Conservation (phyloP, 2,797 vertebrate species). For the Micromesistius poutassou region DNA sequence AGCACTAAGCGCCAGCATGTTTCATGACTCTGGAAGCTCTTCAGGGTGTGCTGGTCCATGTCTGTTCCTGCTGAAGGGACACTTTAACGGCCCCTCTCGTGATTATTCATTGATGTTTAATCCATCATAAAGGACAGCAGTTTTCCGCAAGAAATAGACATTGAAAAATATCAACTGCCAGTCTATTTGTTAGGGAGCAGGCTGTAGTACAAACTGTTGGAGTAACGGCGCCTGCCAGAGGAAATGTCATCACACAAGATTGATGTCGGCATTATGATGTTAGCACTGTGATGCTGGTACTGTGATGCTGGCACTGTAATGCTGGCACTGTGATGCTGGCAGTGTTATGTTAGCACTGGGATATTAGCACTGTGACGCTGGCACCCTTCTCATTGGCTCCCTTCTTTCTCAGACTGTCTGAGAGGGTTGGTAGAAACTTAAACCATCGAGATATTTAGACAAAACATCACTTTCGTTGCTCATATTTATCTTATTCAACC, state of each 20-base stretch:
- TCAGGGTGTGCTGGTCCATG: background rate
- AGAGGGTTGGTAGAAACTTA: background rate
- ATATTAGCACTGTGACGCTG: no score
- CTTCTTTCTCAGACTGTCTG: background rate
- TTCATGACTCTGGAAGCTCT: background rate
- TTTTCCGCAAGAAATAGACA: constrained; percentile 13
- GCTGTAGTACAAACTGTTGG: background rate
- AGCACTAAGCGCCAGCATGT: background rate
- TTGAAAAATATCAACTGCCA: constrained; percentile 6
- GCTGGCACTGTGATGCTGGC: no score
- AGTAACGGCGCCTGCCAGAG: background rate
- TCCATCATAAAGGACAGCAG: constrained; percentile 41
- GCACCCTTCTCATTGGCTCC: no score
- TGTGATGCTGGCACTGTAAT: no score
- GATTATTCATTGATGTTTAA: constrained; percentile 16
- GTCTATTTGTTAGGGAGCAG: background rate
- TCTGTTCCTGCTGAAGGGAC: background rate
- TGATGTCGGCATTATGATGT: background rate
- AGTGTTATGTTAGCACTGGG: no score
- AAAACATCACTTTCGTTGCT: background rate
- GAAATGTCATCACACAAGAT: background rate
- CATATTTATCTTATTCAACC: background rate
- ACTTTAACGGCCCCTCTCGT: background rate
- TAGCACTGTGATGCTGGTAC: no score
- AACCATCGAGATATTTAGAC: background rate